Evolutionary conservation across 2,888 invertebrate species (phyloP).

Genomic region (Drosophila anomalata): DNA sequence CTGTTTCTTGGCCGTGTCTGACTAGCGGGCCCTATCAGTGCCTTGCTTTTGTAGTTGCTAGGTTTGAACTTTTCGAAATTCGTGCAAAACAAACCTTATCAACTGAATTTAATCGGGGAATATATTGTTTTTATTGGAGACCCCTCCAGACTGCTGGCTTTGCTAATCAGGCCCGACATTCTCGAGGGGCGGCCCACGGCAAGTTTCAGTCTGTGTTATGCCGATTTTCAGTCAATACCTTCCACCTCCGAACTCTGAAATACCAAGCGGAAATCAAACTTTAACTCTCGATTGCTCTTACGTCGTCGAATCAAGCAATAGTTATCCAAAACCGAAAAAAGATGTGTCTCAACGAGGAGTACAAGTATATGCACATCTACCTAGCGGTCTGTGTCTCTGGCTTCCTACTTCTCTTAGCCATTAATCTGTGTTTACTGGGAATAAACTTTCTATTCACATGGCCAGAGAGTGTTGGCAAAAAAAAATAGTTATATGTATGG

Average conservation of each 20-base stretch:
- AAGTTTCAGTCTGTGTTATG: constrained; percentile 58
- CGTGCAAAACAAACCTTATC: constrained; percentile 45
- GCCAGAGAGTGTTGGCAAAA: constrained; percentile 49
- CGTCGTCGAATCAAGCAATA: not conserved
- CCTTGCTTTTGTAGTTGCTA: not conserved
- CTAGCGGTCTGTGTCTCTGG: constrained; percentile 71
- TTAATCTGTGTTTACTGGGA: constrained; percentile 37
- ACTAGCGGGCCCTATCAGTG: constrained; percentile 45
- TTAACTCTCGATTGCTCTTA: not conserved
- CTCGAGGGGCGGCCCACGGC: constrained; percentile 19
- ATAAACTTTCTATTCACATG: constrained; percentile 72
- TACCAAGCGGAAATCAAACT: constrained; percentile 25
- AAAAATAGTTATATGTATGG: constrained; percentile 35
- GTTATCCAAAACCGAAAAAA: constrained; percentile 23
- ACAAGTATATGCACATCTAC: constrained; percentile 78
- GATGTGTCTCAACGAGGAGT: constrained; percentile 76
- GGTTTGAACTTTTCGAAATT: constrained; percentile 15
- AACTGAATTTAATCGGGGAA: constrained; percentile 34
- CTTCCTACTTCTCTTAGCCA: constrained; percentile 27
- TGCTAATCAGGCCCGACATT: constrained; percentile 56
- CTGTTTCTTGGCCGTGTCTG: constrained; percentile 11
- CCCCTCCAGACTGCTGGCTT: constrained; percentile 13
- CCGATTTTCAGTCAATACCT: constrained; percentile 50
- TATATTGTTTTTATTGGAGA: constrained; percentile 32
- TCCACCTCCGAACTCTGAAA: constrained; percentile 10